Evolutionary conservation across 2,888 invertebrate genomes (phyloP).

Genomic region (Prenolepis imparis): DNA sequence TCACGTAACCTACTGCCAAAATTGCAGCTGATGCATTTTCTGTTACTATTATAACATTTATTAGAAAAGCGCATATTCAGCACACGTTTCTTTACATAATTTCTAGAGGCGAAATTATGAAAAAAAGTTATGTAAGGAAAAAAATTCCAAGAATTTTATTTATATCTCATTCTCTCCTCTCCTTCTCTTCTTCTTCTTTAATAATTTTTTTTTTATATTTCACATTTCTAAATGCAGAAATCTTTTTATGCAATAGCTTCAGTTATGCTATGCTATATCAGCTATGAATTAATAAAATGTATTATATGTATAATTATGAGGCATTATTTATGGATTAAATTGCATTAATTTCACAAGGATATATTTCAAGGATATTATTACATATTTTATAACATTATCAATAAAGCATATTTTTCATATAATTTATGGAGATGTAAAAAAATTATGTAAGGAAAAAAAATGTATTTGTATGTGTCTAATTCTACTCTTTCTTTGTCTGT

Average conservation of each 20-base stretch:
- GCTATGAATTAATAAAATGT: background rate
- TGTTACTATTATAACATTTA: constrained; percentile 11
- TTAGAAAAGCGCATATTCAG: background rate
- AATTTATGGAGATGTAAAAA: no score
- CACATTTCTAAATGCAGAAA: background rate
- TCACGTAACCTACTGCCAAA: constrained; percentile 36
- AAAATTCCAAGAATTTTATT: background rate
- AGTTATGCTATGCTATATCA: no score
- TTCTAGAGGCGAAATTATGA: background rate
- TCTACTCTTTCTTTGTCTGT: no score
- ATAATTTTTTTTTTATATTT: constrained; percentile 1
- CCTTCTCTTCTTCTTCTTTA: no score
- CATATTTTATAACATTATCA: no score
- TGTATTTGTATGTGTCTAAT: no score
- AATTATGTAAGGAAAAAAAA: no score
- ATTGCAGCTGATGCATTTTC: constrained; percentile 20
- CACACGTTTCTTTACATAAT: background rate
- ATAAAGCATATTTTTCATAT: no score
- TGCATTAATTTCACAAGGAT: background rate
- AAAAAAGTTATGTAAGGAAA: background rate
- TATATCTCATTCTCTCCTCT: background rate
- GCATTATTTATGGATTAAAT: background rate
- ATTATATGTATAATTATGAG: background rate
- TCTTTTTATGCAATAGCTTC: background rate
- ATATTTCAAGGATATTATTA: background rate